phyloP scores from a whole-genome alignment of 2,888 invertebrate species.

The Lasioglossum villosulum region DNA sequence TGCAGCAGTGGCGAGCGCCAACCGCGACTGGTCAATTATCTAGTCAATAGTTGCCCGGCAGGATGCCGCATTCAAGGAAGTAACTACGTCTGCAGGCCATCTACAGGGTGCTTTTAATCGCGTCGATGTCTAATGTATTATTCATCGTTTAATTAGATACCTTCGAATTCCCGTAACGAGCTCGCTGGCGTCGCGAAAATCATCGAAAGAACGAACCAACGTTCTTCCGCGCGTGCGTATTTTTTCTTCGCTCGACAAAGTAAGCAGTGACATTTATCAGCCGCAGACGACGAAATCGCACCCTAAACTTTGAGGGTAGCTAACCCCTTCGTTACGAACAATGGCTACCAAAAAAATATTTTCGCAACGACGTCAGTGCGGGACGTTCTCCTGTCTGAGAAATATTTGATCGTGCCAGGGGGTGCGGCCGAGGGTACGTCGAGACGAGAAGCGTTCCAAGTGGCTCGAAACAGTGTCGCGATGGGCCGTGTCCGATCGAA shows the following conservation, averaged over 20 bases:
- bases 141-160: conserved; percentile 78
- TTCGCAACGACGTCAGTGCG: not conserved
- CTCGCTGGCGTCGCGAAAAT: not conserved
- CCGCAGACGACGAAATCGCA: too few relatives aligned
- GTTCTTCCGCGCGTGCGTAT: not conserved
- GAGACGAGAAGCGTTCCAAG: conserved; percentile 51
- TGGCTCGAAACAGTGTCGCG: conserved; percentile 57
- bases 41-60: conserved; percentile 78
- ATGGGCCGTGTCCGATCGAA: conserved; percentile 73
- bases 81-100: conserved; percentile 75
- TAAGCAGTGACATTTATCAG: not conserved
- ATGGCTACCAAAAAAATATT: not conserved
- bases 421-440: conserved; percentile 3
- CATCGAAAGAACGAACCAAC: not conserved
- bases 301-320: not conserved
- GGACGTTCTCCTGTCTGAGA: not conserved
- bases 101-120: conserved; percentile 78
- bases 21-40: conserved; percentile 16
- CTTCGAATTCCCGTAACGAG: conserved; percentile 68
- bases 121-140: conserved; percentile 78
- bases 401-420: not conserved
- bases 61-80: conserved; percentile 81
- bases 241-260: not conserved
- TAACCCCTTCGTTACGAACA: not conserved
- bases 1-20: conserved; percentile 50